Conservation (phyloP, 2,888 invertebrate genomes). For the Amblyteles armatorius region DNA sequence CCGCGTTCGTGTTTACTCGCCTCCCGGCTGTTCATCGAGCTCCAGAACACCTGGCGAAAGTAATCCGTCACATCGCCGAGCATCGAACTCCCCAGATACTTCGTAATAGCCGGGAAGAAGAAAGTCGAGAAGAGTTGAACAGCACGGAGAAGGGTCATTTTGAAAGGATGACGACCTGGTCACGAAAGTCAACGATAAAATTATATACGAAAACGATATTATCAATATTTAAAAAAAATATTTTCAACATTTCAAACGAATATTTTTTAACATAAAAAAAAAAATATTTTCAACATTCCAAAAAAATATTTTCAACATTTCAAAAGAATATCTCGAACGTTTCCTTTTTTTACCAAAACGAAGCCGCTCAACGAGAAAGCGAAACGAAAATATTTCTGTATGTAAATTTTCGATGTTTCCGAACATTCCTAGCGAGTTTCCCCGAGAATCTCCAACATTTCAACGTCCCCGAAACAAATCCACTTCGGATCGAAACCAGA, state of each 20-base stretch:
- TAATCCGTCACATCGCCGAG: conserved; percentile 71
- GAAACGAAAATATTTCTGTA: no score
- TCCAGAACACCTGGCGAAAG: conserved; percentile 78
- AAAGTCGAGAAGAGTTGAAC: conserved; percentile 69
- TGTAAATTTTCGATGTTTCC: background rate
- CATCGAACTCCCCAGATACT: conserved; percentile 55
- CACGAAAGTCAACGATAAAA: background rate
- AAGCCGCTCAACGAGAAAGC: no score
- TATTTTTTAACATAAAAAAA: no score
- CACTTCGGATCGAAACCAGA: background rate
- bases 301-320: no score
- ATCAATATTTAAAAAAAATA: no score
- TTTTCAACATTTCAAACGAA: no score
- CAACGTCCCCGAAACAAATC: no score
- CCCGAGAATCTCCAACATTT: background rate
- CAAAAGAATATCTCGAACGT: no score
- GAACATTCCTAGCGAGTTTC: background rate
- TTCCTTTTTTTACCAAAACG: no score
- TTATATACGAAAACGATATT: no score
- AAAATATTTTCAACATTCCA: no score
- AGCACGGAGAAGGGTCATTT: conserved; percentile 29
- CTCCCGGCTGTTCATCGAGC: conserved; percentile 76
- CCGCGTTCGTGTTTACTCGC: conserved; percentile 74
- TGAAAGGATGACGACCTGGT: conserved; percentile 59
- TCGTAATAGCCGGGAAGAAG: conserved; percentile 74